Conservation (phyloP, 2,888 invertebrate genomes). For the Rhagonycha fulva region DNA sequence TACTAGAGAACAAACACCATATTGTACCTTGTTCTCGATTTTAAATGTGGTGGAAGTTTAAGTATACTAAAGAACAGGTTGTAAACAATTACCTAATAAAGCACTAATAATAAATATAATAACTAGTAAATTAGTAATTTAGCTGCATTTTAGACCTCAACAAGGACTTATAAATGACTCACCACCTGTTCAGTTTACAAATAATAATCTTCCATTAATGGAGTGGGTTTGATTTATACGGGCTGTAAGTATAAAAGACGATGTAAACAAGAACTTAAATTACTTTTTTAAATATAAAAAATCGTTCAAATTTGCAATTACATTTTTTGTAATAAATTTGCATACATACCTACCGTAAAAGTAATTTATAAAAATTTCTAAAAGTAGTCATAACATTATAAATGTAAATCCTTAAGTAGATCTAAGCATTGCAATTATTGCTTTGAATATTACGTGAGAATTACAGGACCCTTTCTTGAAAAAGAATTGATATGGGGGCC, state of each 20-base stretch:
- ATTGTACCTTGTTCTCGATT: background rate
- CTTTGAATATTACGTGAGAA: no score
- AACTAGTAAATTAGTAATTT: background rate
- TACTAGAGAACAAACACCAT: background rate
- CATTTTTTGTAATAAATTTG: no score
- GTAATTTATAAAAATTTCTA: background rate
- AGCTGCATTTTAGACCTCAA: constrained; percentile 1
- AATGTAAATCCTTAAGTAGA: no score
- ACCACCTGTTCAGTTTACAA: background rate
- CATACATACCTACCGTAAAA: background rate
- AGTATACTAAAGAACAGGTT: background rate
- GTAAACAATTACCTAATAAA: constrained; percentile 3
- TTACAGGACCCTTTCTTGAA: no score
- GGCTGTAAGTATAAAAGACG: background rate
- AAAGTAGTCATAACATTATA: background rate
- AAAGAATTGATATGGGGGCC: no score
- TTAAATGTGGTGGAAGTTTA: background rate
- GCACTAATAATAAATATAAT: constrained; percentile 2
- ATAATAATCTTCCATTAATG: background rate
- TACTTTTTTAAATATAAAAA: background rate
- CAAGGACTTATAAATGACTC: background rate
- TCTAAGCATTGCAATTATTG: background rate
- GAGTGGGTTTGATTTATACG: background rate
- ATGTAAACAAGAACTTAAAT: background rate
- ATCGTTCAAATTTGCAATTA: background rate